Evolutionary conservation across 2,113 vertebrate genomes (phyloP), one percentile per base, ranked within the genome.

Genomic region (Tragelaphus imberbis): DNA sequence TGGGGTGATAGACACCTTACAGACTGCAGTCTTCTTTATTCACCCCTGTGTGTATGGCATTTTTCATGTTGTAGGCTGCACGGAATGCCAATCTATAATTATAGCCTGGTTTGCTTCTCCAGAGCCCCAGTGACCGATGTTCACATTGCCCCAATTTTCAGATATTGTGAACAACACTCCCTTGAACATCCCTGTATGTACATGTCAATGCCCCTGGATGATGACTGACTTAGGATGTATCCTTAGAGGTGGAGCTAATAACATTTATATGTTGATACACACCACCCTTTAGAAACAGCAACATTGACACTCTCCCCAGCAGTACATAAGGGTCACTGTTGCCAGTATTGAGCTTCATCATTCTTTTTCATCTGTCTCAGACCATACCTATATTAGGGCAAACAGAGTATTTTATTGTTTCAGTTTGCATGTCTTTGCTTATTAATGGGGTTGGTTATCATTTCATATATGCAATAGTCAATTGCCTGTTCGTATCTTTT

Each of bases 371-470:
- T 90, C 6, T 68, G 2, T 53, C n/a, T 80, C 23, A 91, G 44
- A 85, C 7, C 3, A 7, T 86, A 55, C 12, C 10, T 44, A 30
- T 58, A 80, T 17, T 40, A 91, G 12, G 7, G 53, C 19, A 93
- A 80, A 56, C 9, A n/a, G 40, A 21, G 1, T 27, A 71, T 81
- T 86, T 95, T 90, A 79, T 47, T 88, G 9, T 94, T 86, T 91
- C 17, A n/a, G 30, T 95, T 94, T 94, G 40, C 2, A 49, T 85
- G 33, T 93, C 55, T 96, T 80, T 96, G 77, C 79, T 84, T 93
- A 81, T 58, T 91, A 59, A 40, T 59, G 59, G 30, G 53, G 17
- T 88, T 88, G 21, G 30, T 56, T 11, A 95, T 84, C 28, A 77
- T 86, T 93, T 93, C 13, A 51, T 58, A 44, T 59, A 84, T 6